Evolutionary conservation across 2,888 invertebrate species (phyloP).

Genomic region (Spilarctia lutea): DNA sequence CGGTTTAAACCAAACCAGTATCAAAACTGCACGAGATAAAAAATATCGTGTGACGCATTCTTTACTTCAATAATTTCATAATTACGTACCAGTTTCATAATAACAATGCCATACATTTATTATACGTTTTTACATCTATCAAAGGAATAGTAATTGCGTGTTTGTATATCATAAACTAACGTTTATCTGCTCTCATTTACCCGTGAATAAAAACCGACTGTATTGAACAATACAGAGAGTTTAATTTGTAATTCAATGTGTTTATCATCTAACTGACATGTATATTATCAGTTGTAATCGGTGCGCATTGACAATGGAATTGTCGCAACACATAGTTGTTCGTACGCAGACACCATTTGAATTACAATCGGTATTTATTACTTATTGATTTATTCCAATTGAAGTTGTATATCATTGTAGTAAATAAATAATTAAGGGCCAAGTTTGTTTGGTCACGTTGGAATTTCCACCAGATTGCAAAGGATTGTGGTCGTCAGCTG

Average conservation of each 20-base stretch:
- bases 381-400: constrained; percentile 43
- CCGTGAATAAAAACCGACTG: constrained; percentile 30
- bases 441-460: background rate
- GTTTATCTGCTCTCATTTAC: constrained; percentile 30
- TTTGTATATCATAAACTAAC: constrained; percentile 48
- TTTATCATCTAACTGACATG: constrained; percentile 21
- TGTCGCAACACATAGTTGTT: constrained; percentile 61
- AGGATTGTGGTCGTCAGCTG: background rate
- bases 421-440: background rate
- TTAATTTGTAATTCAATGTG: constrained; percentile 23
- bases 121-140: constrained; percentile 42
- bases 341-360: constrained; percentile 55
- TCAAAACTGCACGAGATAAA: background rate
- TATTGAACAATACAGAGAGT: constrained; percentile 23
- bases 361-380: constrained; percentile 59
- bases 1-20: background rate
- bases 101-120: constrained; percentile 40
- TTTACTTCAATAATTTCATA: background rate
- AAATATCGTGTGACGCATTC: background rate
- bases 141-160: constrained; percentile 46
- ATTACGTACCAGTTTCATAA: background rate
- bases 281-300: constrained; percentile 54
- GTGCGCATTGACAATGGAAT: constrained; percentile 64
- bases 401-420: constrained; percentile 16
- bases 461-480: background rate